phyloP scores from a whole-genome alignment of 2,797 vertebrate genomes.

The Adelosebastes latens region DNA sequence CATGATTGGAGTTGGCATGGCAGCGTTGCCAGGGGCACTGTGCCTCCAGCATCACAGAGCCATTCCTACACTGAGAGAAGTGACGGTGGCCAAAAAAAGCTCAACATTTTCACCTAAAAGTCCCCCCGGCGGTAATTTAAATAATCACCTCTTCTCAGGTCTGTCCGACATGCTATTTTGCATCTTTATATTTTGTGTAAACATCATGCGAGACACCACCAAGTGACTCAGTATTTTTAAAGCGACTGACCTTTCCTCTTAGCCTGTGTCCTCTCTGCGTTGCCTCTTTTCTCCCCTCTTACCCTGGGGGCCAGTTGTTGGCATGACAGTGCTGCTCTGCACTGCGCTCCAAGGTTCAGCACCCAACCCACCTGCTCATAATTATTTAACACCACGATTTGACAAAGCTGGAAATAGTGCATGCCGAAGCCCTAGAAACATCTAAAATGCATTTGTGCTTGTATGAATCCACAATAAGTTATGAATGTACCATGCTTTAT shows the following conservation, averaged over 20 bases:
- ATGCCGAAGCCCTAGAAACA: conserved; percentile 32
- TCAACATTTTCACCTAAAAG: conserved; percentile 34
- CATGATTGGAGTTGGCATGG: conserved; percentile 82
- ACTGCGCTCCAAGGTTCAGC: conserved; percentile 26
- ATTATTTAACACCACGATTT: conserved; percentile 63
- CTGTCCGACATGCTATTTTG: conserved; percentile 9
- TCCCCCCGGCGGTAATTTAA: conserved; percentile 47
- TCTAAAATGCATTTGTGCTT: conserved; percentile 63
- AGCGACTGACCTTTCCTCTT: conserved; percentile 19
- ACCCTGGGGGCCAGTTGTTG: conserved; percentile 30
- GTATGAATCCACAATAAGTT: conserved; percentile 35
- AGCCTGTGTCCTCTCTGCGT: conserved; percentile 6
- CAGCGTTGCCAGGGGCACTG: conserved; percentile 69
- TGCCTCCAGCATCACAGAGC: conserved; percentile 63
- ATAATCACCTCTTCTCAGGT: conserved; percentile 34
- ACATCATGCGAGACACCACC: background rate
- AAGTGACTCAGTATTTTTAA: conserved; percentile 26
- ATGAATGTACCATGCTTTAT: conserved; percentile 20
- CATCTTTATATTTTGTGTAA: conserved; percentile 31
- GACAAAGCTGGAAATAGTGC: conserved; percentile 46
- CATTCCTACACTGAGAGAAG: conserved; percentile 50
- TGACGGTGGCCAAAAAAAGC: conserved; percentile 43
- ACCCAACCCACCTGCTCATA: conserved; percentile 60
- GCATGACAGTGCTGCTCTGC: conserved; percentile 37
- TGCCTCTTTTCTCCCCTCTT: background rate